Evolutionary conservation across 2,113 vertebrate species (phyloP).

Genomic region (Oenanthe melanoleuca): DNA sequence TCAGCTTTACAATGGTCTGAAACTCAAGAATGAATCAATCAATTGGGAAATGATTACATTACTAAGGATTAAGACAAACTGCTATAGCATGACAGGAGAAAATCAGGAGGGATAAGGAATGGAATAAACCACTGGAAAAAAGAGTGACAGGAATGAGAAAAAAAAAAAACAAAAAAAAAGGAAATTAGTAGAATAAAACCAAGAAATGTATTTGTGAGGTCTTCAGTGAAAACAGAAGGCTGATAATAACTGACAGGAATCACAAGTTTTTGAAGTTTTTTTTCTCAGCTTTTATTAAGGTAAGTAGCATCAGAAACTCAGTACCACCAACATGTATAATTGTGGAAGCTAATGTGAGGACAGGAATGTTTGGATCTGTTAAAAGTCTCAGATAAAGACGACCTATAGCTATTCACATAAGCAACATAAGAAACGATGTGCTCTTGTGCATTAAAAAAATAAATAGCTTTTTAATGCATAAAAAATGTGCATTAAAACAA

Average conservation of each 20-base stretch:
- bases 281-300: not conserved
- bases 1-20: not conserved
- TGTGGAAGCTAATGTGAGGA: not conserved
- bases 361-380: not conserved
- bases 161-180: too few species aligned
- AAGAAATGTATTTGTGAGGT: not conserved
- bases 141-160: not conserved
- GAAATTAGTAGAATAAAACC: not conserved
- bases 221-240: not conserved
- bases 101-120: not conserved
- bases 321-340: not conserved
- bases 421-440: not conserved
- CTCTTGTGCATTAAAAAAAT: not conserved
- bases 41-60: not conserved
- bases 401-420: not conserved
- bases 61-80: not conserved
- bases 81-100: not conserved
- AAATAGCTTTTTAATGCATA: not conserved
- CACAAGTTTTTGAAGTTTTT: not conserved
- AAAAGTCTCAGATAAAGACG: not conserved
- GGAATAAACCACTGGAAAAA: not conserved
- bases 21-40: not conserved
- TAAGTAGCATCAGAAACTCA: not conserved
- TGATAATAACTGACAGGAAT: not conserved
- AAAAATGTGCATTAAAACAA: not conserved